Percentiles rank a stretch among this genome's conserved stretches.
These are phyloP conservation scores for Paracyprichromis sp. DNA, from an alignment of 2,113 vertebrate genomes.

Conservation along the genomic window DNA sequence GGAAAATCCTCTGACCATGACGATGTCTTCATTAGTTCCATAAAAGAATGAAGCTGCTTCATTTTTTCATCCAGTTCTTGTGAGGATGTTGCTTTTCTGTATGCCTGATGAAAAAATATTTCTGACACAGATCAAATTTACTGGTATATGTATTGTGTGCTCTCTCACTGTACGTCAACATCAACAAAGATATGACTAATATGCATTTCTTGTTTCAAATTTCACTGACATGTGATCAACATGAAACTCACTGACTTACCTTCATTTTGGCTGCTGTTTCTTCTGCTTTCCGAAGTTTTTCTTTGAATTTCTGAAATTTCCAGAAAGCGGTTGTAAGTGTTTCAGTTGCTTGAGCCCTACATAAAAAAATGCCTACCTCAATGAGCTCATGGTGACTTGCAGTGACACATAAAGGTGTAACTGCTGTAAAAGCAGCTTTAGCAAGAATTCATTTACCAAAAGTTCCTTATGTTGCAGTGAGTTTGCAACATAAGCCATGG, in stretches of 20 bases:
- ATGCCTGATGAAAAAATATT: background rate
- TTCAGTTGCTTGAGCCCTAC: background rate
- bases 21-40: background rate
- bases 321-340: background rate
- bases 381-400: background rate
- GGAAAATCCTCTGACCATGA: background rate
- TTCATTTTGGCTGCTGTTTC: background rate
- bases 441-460: background rate
- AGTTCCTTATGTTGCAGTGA: background rate
- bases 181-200: background rate
- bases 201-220: background rate
- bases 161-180: fast-evolving
- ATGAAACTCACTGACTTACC: background rate
- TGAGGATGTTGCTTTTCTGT: background rate
- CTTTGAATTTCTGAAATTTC: background rate
- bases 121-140: background rate
- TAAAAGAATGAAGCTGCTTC: fast-evolving
- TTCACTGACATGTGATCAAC: background rate
- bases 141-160: background rate
- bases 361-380: background rate
- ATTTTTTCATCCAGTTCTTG: background rate
- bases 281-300: background rate
- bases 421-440: background rate
- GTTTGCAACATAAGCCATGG: background rate
- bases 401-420: background rate